A percentile compares a stretch with the other conserved stretches of the same genome.
Evolutionary conservation across 1,140 invertebrate species (phyloP).

Genomic region (Galleria mellonella): DNA sequence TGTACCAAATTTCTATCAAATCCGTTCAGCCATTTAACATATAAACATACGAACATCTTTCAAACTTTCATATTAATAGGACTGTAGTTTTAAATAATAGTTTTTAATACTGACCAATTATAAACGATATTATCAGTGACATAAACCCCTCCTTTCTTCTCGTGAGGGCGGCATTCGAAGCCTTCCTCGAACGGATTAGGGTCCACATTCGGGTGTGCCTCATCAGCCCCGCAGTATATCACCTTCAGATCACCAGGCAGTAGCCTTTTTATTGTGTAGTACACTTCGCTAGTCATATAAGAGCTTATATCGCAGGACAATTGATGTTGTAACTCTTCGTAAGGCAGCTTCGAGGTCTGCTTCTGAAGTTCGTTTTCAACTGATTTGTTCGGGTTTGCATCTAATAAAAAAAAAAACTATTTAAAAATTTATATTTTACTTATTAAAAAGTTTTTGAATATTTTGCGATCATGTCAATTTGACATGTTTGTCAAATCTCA

Average conservation of each 20-base stretch:
- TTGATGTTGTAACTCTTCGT: constrained; percentile 73
- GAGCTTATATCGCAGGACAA: constrained; percentile 82
- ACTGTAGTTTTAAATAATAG: no score
- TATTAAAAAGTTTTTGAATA: no score
- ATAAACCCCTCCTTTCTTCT: constrained; percentile 88
- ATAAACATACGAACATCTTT: no score
- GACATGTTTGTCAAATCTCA: no score
- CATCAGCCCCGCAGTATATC: constrained; percentile 76
- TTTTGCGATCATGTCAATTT: no score
- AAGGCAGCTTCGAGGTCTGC: constrained; percentile 29
- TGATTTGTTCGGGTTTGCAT: constrained; percentile 57
- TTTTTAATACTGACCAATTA: constrained; percentile 80
- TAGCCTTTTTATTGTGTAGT: constrained; percentile 89
- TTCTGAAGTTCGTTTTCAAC: constrained; percentile 52
- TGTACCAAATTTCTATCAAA: no score
- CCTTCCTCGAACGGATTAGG: constrained; percentile 83
- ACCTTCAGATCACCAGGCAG: constrained; percentile 90
- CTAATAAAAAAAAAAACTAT: constrained; percentile 19
- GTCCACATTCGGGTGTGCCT: constrained; percentile 54
- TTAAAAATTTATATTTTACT: not conserved
- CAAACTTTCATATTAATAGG: no score
- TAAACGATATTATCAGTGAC: constrained; percentile 90
- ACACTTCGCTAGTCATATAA: constrained; percentile 85
- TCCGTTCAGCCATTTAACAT: no score
- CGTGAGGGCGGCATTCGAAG: constrained; percentile 76